Base-by-base conservation (phyloP, 2,797 vertebrate species). In the Microctenopoma steveboyesi region DNA sequence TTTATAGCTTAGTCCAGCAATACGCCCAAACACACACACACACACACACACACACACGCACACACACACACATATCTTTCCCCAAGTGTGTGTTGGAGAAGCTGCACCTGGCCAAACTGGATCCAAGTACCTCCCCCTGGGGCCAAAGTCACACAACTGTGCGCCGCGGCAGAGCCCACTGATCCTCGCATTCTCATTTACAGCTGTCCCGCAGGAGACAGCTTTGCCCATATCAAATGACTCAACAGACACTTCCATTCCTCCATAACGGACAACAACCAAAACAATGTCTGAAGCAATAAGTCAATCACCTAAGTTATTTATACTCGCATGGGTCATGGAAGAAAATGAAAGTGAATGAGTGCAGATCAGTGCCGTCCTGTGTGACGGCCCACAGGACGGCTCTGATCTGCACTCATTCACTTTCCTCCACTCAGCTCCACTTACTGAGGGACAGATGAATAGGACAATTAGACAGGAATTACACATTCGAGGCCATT, bases 91-190 rank as follows among this genome's bases (percentile, higher is more conserved):
- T 78, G 74, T 74, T 84, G 15, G n/a, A 64, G 55, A 72, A 78
- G 76, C 69, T 90, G 79, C 80, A 91, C 90, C 84, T 89, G 33
- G 92, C 71, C 86, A 91, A 94, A 94, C 94, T 88, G 81, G 92
- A 92, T 94, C 79, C 75, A 74, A 66, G 84, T 43, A 12, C 73
- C 87, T 87, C 85, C 83, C 64, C 82, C 76, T 1, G 0, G 5
- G 22, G 67, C 33, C 62, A n/a, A 54, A 55, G 78, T 85, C 73
- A 85, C 75, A 46, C 63, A 40, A 27, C 16, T 46, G 75, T 63
- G 66, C 37, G 71, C 82, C 72, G 77, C 66, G 12, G 56, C 30
- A 49, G 64, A 81, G 58, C 58, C 60, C 22, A 13, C 22, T 5
- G 2, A 69, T 77, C 64, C 50, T 59, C 3, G 60, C 28, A 22